phyloP scores from a whole-genome alignment of 2,113 vertebrate species.

The Neodontobutis hainanensis region DNA sequence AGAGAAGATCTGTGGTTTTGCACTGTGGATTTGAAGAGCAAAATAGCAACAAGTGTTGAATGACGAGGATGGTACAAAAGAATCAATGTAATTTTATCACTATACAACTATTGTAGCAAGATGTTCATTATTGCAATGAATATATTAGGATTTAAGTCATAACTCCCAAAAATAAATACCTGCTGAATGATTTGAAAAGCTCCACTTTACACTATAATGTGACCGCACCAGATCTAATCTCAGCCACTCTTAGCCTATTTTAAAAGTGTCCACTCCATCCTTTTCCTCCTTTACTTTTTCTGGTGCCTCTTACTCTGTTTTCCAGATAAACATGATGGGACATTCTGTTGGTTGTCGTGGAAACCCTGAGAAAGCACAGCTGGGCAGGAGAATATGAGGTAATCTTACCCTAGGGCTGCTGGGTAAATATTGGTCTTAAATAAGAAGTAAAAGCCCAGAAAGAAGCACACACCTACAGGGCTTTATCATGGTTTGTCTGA shows the following conservation, averaged over 20 bases:
- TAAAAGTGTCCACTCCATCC: slow-evolving; percentile 51
- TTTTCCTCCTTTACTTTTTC: slow-evolving; percentile 50
- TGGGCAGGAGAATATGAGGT: slow-evolving; percentile 92
- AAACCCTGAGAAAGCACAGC: slow-evolving; percentile 93
- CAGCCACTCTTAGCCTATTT: not conserved
- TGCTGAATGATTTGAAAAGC: too few relatives aligned
- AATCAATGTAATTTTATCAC: too few relatives aligned
- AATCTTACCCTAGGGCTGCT: slow-evolving; percentile 92
- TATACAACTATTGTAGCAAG: too few relatives aligned
- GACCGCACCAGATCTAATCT: not conserved
- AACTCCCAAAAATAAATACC: too few relatives aligned
- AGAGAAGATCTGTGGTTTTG: too few relatives aligned
- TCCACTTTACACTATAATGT: not conserved
- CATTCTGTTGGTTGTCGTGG: slow-evolving; percentile 92
- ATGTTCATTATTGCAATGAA: too few relatives aligned
- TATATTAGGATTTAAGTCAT: too few relatives aligned
- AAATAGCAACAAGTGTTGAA: too few relatives aligned
- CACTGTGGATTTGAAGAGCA: too few relatives aligned
- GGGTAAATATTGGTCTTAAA: slow-evolving; percentile 96
- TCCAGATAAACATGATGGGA: slow-evolving; percentile 89
- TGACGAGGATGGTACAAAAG: too few relatives aligned
- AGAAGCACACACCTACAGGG: slow-evolving; percentile 49
- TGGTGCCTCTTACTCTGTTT: slow-evolving; percentile 81
- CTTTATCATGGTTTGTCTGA: slow-evolving; percentile 52
- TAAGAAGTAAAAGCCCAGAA: slow-evolving; percentile 85